Percentiles rank a stretch among this genome's conserved stretches.
These are phyloP conservation scores for Phodopus roborovskii DNA, from an alignment of 2,113 vertebrate genomes.

Conservation along the genomic window DNA sequence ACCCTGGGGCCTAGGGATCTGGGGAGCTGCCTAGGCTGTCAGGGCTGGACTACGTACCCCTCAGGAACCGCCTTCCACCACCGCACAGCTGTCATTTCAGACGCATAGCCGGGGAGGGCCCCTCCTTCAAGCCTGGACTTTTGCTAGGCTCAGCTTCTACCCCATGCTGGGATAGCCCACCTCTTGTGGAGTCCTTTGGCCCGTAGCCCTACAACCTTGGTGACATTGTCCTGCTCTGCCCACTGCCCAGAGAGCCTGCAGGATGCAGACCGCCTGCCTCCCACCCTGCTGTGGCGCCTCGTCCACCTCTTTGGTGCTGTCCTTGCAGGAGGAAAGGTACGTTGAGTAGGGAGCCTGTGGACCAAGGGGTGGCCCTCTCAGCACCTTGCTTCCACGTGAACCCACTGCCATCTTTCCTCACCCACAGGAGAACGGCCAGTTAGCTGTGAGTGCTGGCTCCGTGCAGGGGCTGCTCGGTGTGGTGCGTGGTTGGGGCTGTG, in stretches of 20 bases:
- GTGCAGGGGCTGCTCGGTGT: constrained; percentile 92
- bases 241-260: constrained; percentile 86
- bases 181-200: background rate
- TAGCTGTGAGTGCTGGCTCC: constrained; percentile 87
- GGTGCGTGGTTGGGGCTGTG: constrained; percentile 86
- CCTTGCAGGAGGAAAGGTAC: constrained; percentile 94
- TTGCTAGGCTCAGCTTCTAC: background rate
- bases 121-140: background rate
- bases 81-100: background rate
- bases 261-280: constrained; percentile 86
- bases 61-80: background rate
- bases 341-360: background rate
- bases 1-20: background rate
- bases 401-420: background rate
- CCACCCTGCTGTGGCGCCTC: constrained; percentile 88
- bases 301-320: constrained; percentile 94
- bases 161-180: background rate
- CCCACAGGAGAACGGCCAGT: constrained; percentile 92
- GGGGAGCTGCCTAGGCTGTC: background rate
- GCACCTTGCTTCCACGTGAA: background rate
- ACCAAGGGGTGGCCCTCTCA: background rate
- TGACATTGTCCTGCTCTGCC: background rate
- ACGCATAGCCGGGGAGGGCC: background rate
- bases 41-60: background rate
- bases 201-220: background rate